Percentiles rank a stretch among this genome's conserved stretches.
phyloP scores from a whole-genome alignment of 1,140 invertebrate species.

The Bombus ignitus region DNA sequence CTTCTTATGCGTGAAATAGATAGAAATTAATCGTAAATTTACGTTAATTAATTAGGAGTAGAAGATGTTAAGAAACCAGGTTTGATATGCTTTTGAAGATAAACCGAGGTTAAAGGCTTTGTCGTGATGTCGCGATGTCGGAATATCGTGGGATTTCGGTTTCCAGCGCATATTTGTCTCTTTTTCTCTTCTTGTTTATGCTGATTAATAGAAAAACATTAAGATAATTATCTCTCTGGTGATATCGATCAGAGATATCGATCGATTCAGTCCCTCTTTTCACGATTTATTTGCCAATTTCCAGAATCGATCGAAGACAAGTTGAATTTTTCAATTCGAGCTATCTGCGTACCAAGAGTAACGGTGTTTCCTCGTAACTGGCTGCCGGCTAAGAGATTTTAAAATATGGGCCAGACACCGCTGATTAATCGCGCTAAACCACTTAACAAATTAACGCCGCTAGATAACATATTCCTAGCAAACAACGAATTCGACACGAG shows the following conservation, averaged over 20 bases:
- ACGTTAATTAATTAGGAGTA: no score
- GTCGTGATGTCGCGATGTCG: no score
- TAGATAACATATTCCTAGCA: not conserved
- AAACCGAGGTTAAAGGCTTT: no score
- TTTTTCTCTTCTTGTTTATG: no score
- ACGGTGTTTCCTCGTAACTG: slow-evolving; percentile 19
- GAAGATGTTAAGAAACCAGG: no score
- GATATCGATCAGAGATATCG: not conserved
- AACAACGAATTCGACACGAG: not conserved
- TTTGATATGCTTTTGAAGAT: no score
- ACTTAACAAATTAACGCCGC: slow-evolving; percentile 8
- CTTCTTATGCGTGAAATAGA: no score
- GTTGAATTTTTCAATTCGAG: not conserved
- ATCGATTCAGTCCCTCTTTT: not conserved
- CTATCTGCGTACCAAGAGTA: not conserved
- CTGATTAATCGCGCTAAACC: slow-evolving; percentile 11
- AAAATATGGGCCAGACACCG: slow-evolving; percentile 18
- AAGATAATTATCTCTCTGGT: no score
- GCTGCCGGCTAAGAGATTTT: not conserved
- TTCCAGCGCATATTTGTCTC: no score
- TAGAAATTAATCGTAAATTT: no score
- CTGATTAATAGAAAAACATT: no score
- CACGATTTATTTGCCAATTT: not conserved
- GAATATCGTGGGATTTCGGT: no score
- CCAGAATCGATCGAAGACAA: not conserved